Base-by-base conservation (phyloP, 2,797 vertebrate species). In the Gymnocypris eckloni region DNA sequence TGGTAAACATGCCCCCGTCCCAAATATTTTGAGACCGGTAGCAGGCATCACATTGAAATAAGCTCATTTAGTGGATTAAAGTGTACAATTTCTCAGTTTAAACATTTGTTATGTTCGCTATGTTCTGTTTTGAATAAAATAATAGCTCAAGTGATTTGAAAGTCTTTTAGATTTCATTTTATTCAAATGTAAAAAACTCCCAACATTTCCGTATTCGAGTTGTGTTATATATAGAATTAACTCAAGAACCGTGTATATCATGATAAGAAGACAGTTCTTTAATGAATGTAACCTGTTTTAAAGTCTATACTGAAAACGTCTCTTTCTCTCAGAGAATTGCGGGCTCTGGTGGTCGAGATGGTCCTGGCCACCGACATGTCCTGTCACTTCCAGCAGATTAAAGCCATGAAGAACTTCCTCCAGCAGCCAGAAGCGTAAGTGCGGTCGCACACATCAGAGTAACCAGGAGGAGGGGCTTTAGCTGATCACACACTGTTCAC, bases 331-430 rank as follows among this genome's bases (percentile, higher is more conserved):
- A 99, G 98, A 88, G 98, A 99, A 90, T 96, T 99, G 84, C 94
- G 98, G 69, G 91, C 95, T 33, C 93, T 99, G 84, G 98, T 99
- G n/a, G 96, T 99, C 82, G 97, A 99, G 93, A 98, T 99, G 98
- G 98, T 99, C 79, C 91, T 99, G 94, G 97, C 98, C 90, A 99
- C 98, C 0, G 98, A 99, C 92, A 99, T 99, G 98, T 98, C 98
- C 86, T 98, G 97, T 92, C 98, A 99, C 92, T 99, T 99, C 93
- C 98, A 99, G 91, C 98, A 99, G 93, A 96, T 99, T 92, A 99
- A 99, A 95, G 96, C 94, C 73, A 99, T 99, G 98, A 98, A 98
- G 93, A 97, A 95, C 45, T 93, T 96, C 86, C 92, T 99, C 83
- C 98, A 97, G 90, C 97, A 97, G 89, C 96, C 97, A 70, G 98